Base-by-base conservation (phyloP, 2,797 vertebrate species). In the Champsocephalus gunnari region DNA sequence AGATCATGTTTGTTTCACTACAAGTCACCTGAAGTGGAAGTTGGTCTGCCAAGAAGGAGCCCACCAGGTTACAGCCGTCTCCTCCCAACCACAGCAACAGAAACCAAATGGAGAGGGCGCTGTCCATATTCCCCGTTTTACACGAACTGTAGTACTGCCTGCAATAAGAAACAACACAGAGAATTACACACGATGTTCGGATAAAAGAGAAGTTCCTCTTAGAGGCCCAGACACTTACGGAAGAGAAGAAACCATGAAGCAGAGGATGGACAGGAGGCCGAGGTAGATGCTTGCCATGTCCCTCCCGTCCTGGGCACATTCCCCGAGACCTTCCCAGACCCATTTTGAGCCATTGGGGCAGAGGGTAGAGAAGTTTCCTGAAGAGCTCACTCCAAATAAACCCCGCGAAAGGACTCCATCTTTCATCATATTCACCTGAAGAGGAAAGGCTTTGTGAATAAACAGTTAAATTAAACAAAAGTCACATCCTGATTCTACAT, bases 141-240 rank as follows among this genome's bases (percentile, higher is more conserved):
- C 95, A 98, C 2, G 98, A 98, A 44, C 95, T 96, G 93, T 96
- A 94, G 84, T 96, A 98, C 75, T 99, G 98, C 63, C 98, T 99
- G 89, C 11, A 74, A 43, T 49, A 24, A 60, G 7, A 68, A 24
- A 2, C 32, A 48, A n/a, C 16, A 73, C 1, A 68, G 16, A 55
- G 1, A 68, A 10, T 32, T 11, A 55, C 2, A 60, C 19, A 19
- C 2, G 3, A 12, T 14, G 45, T 11, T 19, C 0, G 24, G 9
- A 41, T 19, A 7, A 38, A 9, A 13, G 2, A 41, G 0, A 1
- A 13, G 1, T 47, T 32, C 8, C 5, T 43, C 24, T 11, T 1
- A 44, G 28, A 54, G 14, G 11, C 19, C 44, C 38, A 51, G 32
- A 59, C 13, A 94, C 98, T 96, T 85, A 99, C 98, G 98, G 98